Evolutionary conservation across 2,113 vertebrate genomes (phyloP), one percentile per base, ranked within the genome.

Genomic region (Triplophysa rosa): DNA sequence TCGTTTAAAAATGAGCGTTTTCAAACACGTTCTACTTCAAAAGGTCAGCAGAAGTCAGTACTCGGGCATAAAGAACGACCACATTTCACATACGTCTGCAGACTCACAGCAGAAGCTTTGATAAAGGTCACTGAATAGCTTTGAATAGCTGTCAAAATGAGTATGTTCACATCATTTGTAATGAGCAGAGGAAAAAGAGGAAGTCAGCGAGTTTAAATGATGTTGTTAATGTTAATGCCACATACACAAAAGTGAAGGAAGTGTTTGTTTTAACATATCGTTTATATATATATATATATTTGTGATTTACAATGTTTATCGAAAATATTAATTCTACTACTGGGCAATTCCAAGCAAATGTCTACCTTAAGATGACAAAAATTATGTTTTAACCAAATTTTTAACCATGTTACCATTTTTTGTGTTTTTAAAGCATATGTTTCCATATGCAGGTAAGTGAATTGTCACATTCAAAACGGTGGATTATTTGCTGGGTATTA

Each of bases 101-200:
- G 26, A 49, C 29, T 26, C 52, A 72, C 74, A 54, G 72, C 26
- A 73, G 54, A 8, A 62, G 54, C n/a, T 77, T 59, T 14, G 29
- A 81, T 84, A 80, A 84, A 84, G 79, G 82, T 73, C 78, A 81
- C 29, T 11, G 68, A 13, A 66, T 47, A 84, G 67, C 73, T 49
- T 29, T 52, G 49, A 52, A 21, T 58, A 8, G 19, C 10, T 42
- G 21, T 76, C 45, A 70, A 80, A 79, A 76, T 49, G 14, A 21
- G 6, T 75, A 59, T 69, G 3, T 74, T 19, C 37, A 47, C 7
- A 13, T 79, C 23, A 37, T 58, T 23, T 72, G 16, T 58, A 54
- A 72, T 42, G 45, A 29, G 24, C 69, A 17, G 33, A 49, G 45
- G 40, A 64, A 54, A 59, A 62, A 56, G 26, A 52, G 21, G n/a